Evolutionary conservation across 2,888 invertebrate genomes (phyloP).

Genomic region (Liodrosophila aerea): DNA sequence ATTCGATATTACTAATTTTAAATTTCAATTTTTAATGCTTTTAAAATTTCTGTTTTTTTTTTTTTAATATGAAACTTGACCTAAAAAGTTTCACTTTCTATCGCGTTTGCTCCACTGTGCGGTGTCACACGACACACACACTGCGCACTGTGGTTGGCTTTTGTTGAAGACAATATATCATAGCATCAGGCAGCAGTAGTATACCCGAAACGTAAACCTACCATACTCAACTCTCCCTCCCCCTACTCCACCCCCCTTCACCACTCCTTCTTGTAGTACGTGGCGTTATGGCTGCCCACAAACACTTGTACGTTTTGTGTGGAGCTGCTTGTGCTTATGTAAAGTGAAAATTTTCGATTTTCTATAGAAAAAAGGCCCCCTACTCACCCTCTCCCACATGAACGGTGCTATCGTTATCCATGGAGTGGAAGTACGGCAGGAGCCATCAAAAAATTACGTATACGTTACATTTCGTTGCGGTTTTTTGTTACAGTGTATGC

Average conservation of each 20-base stretch:
- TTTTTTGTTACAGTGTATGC: constrained; percentile 21
- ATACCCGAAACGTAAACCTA: constrained; percentile 48
- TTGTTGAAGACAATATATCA: constrained; percentile 77
- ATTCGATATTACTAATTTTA: too few relatives aligned
- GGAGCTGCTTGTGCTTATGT: constrained; percentile 58
- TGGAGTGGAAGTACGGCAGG: constrained; percentile 11
- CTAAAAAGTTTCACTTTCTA: background rate
- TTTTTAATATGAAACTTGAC: too few relatives aligned
- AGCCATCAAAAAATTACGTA: constrained; percentile 74
- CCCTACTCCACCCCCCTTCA: constrained; percentile 2
- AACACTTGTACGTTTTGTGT: constrained; percentile 63
- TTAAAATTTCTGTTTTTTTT: too few relatives aligned
- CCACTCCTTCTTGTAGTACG: background rate
- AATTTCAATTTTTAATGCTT: too few relatives aligned
- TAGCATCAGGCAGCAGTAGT: constrained; percentile 63
- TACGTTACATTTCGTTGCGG: constrained; percentile 53
- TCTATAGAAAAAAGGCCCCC: constrained; percentile 45
- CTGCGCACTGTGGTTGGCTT: constrained; percentile 65
- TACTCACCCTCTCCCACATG: background rate
- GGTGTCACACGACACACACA: constrained; percentile 18
- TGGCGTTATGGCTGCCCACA: constrained; percentile 61
- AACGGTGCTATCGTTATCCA: constrained; percentile 21
- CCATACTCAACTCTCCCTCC: constrained; percentile 15
- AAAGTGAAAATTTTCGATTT: constrained; percentile 76
- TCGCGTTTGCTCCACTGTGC: constrained; percentile 45